phyloP scores from a whole-genome alignment of 2,113 vertebrate genomes.

The Ptilorrhoa leucosticta region DNA sequence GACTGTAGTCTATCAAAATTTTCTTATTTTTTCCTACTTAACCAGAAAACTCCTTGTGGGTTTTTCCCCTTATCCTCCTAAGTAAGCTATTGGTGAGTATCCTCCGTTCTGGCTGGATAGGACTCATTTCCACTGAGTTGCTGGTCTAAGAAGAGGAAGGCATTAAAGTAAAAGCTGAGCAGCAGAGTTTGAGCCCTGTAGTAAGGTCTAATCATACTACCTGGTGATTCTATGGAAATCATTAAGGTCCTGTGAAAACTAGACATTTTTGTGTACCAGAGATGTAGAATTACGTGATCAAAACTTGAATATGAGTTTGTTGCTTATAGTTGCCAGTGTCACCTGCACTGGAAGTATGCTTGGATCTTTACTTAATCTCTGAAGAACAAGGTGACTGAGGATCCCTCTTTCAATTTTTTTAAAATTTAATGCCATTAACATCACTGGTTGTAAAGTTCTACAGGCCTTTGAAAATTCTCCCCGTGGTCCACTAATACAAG shows the following conservation, averaged over 20 bases:
- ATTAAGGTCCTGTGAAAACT: not conserved
- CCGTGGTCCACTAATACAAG: not conserved
- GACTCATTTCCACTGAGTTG: not conserved
- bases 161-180: not conserved
- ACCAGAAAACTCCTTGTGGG: not conserved
- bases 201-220: not conserved
- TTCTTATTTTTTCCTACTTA: not conserved
- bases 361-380: not conserved
- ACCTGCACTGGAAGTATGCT: not conserved
- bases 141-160: not conserved
- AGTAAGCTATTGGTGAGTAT: not conserved
- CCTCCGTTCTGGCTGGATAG: not conserved
- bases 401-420: not conserved
- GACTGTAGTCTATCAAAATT: not conserved
- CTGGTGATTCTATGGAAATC: conserved; percentile 47
- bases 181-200: not conserved
- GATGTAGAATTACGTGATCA: not conserved
- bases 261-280: not conserved
- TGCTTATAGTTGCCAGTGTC: not conserved
- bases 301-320: not conserved
- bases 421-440: not conserved
- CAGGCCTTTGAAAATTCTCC: not conserved
- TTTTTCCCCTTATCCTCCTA: not conserved
- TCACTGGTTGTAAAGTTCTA: not conserved
- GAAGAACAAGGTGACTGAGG: not conserved